Conservation (phyloP, 2,888 invertebrate genomes). For the Luperina testacea region DNA sequence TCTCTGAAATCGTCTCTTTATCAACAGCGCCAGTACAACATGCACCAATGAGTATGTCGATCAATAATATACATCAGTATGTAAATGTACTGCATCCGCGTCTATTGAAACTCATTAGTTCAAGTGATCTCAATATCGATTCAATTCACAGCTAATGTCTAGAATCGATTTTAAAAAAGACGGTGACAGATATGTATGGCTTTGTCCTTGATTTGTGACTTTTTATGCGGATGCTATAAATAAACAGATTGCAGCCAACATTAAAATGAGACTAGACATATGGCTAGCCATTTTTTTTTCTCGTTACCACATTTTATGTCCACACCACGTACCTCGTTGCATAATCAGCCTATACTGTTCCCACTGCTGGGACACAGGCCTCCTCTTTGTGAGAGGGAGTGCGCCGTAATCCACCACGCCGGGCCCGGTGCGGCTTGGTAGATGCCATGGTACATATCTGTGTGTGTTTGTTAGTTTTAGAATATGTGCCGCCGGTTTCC, state of each 20-base stretch:
- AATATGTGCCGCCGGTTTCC: too few relatives aligned
- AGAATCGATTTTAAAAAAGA: constrained; percentile 64
- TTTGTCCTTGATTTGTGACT: constrained; percentile 56
- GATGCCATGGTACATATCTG: too few relatives aligned
- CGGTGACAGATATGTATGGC: constrained; percentile 61
- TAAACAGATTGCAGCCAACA: constrained; percentile 2
- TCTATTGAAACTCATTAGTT: constrained; percentile 75
- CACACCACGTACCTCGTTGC: not conserved
- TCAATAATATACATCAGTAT: constrained; percentile 10
- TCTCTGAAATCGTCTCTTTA: not conserved
- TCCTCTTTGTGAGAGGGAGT: too few relatives aligned
- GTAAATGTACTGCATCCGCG: constrained; percentile 61
- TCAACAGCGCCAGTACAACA: not conserved
- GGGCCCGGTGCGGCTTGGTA: too few relatives aligned
- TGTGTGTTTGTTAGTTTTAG: too few relatives aligned
- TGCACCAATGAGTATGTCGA: constrained; percentile 5
- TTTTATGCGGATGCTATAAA: constrained; percentile 24
- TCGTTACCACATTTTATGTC: not conserved
- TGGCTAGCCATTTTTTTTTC: not conserved
- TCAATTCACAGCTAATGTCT: constrained; percentile 68
- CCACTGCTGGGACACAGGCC: too few relatives aligned
- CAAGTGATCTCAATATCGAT: constrained; percentile 79
- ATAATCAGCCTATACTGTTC: too few relatives aligned
- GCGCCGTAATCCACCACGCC: too few relatives aligned
- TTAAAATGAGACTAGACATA: not conserved